These are phyloP conservation scores for Tadarida brasiliensis DNA, from an alignment of 2,797 vertebrate genomes.

Conservation along the genomic window DNA sequence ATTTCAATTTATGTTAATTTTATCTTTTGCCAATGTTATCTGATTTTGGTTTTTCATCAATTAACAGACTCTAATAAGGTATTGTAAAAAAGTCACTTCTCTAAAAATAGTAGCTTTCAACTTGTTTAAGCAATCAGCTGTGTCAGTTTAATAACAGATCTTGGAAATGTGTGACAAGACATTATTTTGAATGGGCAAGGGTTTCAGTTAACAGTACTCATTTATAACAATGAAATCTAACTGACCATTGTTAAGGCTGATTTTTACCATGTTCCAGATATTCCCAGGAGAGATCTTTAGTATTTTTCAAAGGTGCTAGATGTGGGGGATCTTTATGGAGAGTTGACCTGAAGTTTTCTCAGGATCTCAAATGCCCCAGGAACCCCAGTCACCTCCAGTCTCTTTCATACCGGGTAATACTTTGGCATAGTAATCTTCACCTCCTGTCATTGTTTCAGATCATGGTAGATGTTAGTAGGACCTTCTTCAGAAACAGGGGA, in stretches of 20 bases:
- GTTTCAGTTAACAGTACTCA: constrained; percentile 10
- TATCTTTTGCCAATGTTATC: constrained; percentile 46
- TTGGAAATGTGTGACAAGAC: not conserved
- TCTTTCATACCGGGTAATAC: not conserved
- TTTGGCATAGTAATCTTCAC: not conserved
- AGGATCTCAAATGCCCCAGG: not conserved
- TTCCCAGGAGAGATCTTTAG: not conserved
- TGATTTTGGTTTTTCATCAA: constrained; percentile 54
- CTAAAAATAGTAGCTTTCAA: constrained; percentile 57
- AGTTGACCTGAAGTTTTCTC: not conserved
- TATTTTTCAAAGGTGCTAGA: constrained; percentile 32
- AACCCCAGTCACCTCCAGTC: not conserved
- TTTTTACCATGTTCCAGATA: not conserved
- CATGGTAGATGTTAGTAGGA: not conserved
- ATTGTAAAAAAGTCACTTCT: constrained; percentile 3
- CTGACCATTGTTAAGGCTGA: not conserved
- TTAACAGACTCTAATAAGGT: constrained; percentile 33
- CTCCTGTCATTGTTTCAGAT: not conserved
- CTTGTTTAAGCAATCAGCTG: constrained; percentile 10
- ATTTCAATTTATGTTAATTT: constrained; percentile 28
- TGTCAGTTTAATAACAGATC: constrained; percentile 31
- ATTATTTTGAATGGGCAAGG: not conserved
- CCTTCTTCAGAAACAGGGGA: not conserved
- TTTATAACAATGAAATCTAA: constrained; percentile 17
- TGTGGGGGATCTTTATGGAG: not conserved